Percentiles rank a stretch among this genome's conserved stretches.
phyloP scores from a whole-genome alignment of 2,113 vertebrate genomes.

The Poeciliopsis prolifica region DNA sequence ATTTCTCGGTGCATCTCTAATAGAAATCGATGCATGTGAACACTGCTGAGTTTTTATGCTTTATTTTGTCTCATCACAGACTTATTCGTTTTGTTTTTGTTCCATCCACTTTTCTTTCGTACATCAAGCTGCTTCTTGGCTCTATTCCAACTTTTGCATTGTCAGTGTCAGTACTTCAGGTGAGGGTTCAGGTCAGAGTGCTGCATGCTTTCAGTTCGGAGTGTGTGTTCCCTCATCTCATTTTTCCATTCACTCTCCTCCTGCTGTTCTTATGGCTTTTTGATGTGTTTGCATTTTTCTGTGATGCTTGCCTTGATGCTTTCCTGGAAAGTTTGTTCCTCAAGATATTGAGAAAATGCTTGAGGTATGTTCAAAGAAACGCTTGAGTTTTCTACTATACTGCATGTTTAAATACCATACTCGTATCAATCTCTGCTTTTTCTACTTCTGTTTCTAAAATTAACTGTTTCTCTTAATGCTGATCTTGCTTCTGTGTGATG shows the following conservation, averaged over 20 bases:
- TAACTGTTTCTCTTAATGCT: constrained; percentile 9
- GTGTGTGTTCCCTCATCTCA: constrained; percentile 27
- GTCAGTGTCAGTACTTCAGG: constrained; percentile 87
- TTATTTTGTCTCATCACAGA: constrained; percentile 38
- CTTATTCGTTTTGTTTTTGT: constrained; percentile 67
- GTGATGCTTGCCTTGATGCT: constrained; percentile 67
- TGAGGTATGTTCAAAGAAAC: constrained; percentile 78
- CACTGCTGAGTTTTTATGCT: constrained; percentile 5
- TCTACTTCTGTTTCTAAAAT: constrained; percentile 18
- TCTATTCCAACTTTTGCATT: constrained; percentile 88
- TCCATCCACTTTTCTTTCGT: constrained; percentile 71
- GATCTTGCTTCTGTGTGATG: background rate
- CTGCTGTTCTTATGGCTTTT: constrained; percentile 63
- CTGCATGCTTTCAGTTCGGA: constrained; percentile 60
- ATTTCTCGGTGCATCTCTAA: background rate
- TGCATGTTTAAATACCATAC: background rate
- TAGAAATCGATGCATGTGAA: constrained; percentile 26
- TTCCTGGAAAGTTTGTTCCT: constrained; percentile 81
- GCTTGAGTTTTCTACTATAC: constrained; percentile 4
- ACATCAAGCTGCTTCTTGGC: constrained; percentile 85
- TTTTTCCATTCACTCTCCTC: constrained; percentile 16
- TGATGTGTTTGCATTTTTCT: constrained; percentile 75
- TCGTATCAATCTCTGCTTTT: background rate
- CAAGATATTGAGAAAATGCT: constrained; percentile 82
- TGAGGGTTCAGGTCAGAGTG: constrained; percentile 75